A percentile compares a stretch with the other conserved stretches of the same genome.
Conservation (phyloP, 2,888 invertebrate genomes). For the Lasiommata megera region DNA sequence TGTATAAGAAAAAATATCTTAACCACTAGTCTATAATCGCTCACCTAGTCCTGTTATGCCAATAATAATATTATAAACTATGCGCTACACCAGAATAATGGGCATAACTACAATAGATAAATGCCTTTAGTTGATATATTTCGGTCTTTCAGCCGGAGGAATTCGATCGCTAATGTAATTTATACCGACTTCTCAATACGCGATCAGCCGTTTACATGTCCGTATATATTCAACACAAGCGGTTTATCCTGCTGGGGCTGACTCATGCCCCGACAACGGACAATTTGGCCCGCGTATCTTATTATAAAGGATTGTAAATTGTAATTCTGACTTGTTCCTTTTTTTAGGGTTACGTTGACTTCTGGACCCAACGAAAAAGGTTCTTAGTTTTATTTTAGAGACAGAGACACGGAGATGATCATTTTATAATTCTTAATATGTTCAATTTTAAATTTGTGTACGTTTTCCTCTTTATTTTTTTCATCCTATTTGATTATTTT, state of each 20-base stretch:
- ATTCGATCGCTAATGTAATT: slow-evolving; percentile 34
- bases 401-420: neutral
- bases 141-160: slow-evolving; percentile 17
- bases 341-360: slow-evolving; percentile 12
- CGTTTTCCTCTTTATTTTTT: too few species aligned
- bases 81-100: too few species aligned
- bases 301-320: slow-evolving; percentile 26
- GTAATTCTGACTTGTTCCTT: slow-evolving; percentile 23
- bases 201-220: slow-evolving; percentile 34
- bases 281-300: slow-evolving; percentile 27
- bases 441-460: too few species aligned
- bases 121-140: slow-evolving; percentile 23
- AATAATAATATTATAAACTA: too few species aligned
- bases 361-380: neutral
- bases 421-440: too few species aligned
- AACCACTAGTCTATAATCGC: too few species aligned
- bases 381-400: neutral
- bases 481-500: too few species aligned
- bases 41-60: too few species aligned
- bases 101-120: slow-evolving; percentile 12
- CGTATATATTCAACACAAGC: slow-evolving; percentile 32
- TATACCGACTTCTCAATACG: slow-evolving; percentile 35
- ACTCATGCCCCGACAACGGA: slow-evolving; percentile 28
- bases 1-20: too few species aligned
- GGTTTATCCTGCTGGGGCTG: slow-evolving; percentile 32